Base-by-base conservation (phyloP, 2,113 vertebrate genomes). In the Amphiprion ocellaris region DNA sequence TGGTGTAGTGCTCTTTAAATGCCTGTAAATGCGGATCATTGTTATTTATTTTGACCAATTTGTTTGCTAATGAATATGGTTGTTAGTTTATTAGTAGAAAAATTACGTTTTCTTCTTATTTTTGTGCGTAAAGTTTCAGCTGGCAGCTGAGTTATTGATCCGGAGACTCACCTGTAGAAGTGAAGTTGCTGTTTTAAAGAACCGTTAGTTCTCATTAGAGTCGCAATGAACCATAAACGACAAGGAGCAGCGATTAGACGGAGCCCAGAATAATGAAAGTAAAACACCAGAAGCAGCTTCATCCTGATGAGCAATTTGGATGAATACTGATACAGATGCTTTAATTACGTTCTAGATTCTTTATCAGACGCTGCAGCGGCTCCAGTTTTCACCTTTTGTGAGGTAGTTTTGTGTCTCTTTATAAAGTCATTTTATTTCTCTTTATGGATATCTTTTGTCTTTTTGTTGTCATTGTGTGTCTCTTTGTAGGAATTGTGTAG, bases 281-380 rank as follows among this genome's bases (percentile, higher is more conserved):
- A 26, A 26, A 74, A 9, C 64, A 79, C 81, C 77, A 73, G 69
- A 81, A 78, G 72, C 63, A 16, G 0, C 65, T 81, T 28, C 10
- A 54, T 80, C 16, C 33, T n/a, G 60, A 68, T 10, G 44, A 66
- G 26, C 26, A 26, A 3, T 26, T 47, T 17, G 58, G 17, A 56
- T 28, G 77, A 77, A 85, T 80, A 74, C 84, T 82, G 80, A 89
- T 82, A 49, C 81, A 74, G 79, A 79, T 39, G 8, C 41, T 84
- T 77, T 92, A 90, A 91, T 91, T 89, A 90, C 89, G 91, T 89
- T 92, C 89, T 66, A 81, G 64, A 90, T 92, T 90, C 69, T 76
- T 77, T 77, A 87, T 90, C 85, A 86, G 84, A 66, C 53, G 65
- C 63, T 3, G 77, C 21, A 33, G 70, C 68, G 4, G 69, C 64